Conservation (phyloP, 2,888 invertebrate species). For the Ennomos quercinarius region DNA sequence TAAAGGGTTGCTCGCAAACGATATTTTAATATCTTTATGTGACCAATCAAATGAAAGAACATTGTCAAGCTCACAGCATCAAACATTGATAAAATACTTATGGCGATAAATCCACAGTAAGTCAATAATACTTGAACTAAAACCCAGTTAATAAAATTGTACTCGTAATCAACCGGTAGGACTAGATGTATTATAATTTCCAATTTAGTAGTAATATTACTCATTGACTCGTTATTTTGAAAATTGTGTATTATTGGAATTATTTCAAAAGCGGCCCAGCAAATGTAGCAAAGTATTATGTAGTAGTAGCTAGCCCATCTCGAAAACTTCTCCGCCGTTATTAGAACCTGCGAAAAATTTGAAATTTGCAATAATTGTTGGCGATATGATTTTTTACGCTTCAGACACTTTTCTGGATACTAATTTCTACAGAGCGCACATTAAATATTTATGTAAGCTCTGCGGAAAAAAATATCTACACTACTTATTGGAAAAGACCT, state of each 20-base stretch:
- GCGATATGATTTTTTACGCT: too few relatives aligned
- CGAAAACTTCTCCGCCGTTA: constrained; percentile 33
- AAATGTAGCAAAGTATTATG: constrained; percentile 19
- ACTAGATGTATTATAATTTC: constrained; percentile 53
- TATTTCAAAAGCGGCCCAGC: constrained; percentile 28
- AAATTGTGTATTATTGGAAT: constrained; percentile 36
- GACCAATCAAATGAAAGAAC: constrained; percentile 54
- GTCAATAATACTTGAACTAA: constrained; percentile 44
- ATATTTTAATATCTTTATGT: constrained; percentile 52
- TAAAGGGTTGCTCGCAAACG: constrained; percentile 39
- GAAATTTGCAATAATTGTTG: too few relatives aligned
- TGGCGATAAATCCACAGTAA: constrained; percentile 32
- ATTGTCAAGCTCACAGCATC: constrained; percentile 50
- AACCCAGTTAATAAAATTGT: constrained; percentile 47
- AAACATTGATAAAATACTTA: constrained; percentile 39
- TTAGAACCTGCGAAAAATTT: constrained; percentile 23
- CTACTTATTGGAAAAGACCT: too few relatives aligned
- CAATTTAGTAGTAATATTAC: constrained; percentile 46
- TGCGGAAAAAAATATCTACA: too few relatives aligned
- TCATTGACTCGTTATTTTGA: constrained; percentile 41
- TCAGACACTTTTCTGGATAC: too few relatives aligned
- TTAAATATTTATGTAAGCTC: too few relatives aligned
- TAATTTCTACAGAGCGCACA: too few relatives aligned
- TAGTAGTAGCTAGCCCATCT: constrained; percentile 28
- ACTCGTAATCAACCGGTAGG: constrained; percentile 56